Evolutionary conservation across 2,113 vertebrate species (phyloP).

Genomic region (Apus apus): DNA sequence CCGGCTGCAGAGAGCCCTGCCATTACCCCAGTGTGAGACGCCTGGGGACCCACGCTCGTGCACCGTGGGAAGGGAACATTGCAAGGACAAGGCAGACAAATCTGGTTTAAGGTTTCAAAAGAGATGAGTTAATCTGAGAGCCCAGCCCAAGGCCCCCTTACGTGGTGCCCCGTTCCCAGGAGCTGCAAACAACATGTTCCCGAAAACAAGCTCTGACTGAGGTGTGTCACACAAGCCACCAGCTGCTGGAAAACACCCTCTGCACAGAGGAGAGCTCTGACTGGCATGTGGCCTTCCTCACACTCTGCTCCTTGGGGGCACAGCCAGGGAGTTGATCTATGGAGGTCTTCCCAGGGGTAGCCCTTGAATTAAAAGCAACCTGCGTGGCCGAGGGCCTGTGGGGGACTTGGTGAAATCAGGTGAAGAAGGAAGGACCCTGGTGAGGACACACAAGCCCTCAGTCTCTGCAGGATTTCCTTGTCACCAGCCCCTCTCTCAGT

Average conservation of each 20-base stretch:
- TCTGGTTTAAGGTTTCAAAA: conserved; percentile 37
- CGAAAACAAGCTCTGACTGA: not conserved
- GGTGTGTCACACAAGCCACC: not conserved
- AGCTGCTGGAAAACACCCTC: not conserved
- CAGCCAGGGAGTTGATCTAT: not conserved
- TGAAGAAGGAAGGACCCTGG: not conserved
- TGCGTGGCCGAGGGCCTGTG: accelerated
- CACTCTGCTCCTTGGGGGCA: not conserved
- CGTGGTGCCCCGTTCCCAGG: not conserved
- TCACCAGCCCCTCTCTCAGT: not conserved
- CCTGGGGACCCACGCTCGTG: not conserved
- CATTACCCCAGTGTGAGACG: not conserved
- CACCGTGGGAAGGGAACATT: not conserved
- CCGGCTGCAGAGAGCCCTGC: not conserved
- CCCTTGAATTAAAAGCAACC: not conserved
- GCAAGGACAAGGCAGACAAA: not conserved
- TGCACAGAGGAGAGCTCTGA: not conserved
- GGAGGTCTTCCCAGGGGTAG: not conserved
- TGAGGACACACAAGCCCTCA: not conserved
- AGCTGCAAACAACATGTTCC: not conserved
- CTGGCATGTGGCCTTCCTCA: not conserved
- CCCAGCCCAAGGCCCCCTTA: not conserved
- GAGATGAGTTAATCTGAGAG: conserved; percentile 13
- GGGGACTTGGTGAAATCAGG: not conserved
- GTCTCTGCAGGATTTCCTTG: not conserved